phyloP scores from a whole-genome alignment of 1,140 invertebrate genomes.

The Panagrolaimus sp. region DNA sequence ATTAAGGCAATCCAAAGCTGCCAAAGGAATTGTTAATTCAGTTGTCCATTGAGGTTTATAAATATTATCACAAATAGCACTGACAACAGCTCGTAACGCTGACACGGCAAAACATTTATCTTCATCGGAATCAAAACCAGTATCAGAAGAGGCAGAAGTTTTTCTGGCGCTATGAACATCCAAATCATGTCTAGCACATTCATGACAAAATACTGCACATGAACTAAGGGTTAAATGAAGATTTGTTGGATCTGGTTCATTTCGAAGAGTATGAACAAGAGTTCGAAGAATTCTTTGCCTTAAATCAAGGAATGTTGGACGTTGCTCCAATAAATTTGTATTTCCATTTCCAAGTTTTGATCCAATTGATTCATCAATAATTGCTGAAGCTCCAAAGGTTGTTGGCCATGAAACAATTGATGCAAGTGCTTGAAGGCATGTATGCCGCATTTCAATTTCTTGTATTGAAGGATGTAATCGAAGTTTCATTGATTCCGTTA shows the following conservation, averaged over 20 bases:
- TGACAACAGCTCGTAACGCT: slow-evolving; percentile 41
- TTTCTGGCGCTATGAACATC: neutral
- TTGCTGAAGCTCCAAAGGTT: slow-evolving; percentile 41
- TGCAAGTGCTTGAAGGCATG: slow-evolving; percentile 46
- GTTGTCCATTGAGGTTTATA: slow-evolving; percentile 46
- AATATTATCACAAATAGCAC: slow-evolving; percentile 56
- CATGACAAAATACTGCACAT: slow-evolving; percentile 43
- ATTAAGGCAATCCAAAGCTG: slow-evolving; percentile 56
- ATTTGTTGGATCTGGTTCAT: slow-evolving; percentile 78
- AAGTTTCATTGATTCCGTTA: slow-evolving; percentile 70
- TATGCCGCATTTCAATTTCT: slow-evolving; percentile 54
- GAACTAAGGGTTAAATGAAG: slow-evolving; percentile 75
- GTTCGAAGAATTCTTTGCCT: slow-evolving; percentile 77
- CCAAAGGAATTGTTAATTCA: slow-evolving; percentile 45
- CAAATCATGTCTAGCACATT: slow-evolving; percentile 49
- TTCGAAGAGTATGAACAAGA: slow-evolving; percentile 76
- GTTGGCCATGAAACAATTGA: slow-evolving; percentile 56
- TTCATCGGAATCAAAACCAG: neutral
- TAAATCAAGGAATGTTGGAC: slow-evolving; percentile 70
- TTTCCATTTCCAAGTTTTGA: slow-evolving; percentile 19
- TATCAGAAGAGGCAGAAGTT: neutral
- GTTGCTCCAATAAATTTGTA: slow-evolving; percentile 27
- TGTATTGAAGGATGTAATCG: slow-evolving; percentile 58
- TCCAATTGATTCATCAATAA: neutral
- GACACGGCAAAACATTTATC: slow-evolving; percentile 34